phyloP scores from a whole-genome alignment of 2,888 invertebrate genomes.

The Gortyna flavago region DNA sequence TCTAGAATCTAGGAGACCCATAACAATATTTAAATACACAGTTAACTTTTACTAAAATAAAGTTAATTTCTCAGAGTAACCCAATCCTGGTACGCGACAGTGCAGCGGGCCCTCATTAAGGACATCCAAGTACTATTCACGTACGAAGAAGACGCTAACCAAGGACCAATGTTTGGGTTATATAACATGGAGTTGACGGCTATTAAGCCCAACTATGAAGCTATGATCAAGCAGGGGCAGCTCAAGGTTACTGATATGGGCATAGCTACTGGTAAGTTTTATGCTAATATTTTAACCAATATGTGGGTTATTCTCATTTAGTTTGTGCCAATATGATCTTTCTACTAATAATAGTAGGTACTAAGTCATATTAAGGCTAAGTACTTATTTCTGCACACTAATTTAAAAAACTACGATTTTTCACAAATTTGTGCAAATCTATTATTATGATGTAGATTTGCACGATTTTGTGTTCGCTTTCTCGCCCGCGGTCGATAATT shows the following conservation, averaged over 20 bases:
- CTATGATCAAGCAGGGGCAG: conserved; percentile 95
- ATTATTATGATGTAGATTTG: background rate
- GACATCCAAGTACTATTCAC: conserved; percentile 94
- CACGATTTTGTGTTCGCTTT: background rate
- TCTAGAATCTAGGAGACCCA: background rate
- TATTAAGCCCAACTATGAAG: conserved; percentile 97
- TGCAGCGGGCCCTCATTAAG: conserved; percentile 94
- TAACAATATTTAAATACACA: background rate
- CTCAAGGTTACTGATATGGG: conserved; percentile 96
- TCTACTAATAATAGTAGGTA: too few relatives aligned
- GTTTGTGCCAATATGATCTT: background rate
- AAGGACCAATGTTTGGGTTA: conserved; percentile 95
- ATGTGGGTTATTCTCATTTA: background rate
- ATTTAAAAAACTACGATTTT: background rate
- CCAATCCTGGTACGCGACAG: conserved; percentile 93
- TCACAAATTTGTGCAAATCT: background rate
- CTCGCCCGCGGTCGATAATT: background rate
- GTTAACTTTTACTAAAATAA: background rate
- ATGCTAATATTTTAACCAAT: background rate
- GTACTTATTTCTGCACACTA: too few relatives aligned
- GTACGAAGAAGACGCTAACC: conserved; percentile 92
- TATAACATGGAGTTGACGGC: conserved; percentile 93
- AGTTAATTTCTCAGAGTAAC: conserved; percentile 86
- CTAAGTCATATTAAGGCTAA: too few relatives aligned
- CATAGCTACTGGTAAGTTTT: conserved; percentile 93